These are phyloP conservation scores for Drosophila testacea DNA, from an alignment of 2,888 invertebrate genomes.

Conservation along the genomic window DNA sequence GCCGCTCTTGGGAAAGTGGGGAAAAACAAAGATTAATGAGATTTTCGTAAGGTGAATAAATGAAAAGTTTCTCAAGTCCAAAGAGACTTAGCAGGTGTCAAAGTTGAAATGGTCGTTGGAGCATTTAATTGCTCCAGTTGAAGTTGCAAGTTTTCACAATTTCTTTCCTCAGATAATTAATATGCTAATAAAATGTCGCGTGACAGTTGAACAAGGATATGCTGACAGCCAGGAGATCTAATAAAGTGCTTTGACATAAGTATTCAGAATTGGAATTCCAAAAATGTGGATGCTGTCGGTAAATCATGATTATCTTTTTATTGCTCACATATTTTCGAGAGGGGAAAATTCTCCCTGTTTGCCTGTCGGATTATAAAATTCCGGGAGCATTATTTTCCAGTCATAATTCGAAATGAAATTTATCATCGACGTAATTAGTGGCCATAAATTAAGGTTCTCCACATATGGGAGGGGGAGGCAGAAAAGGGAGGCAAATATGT, in stretches of 20 bases:
- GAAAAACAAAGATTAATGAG: slow-evolving; percentile 71
- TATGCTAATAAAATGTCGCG: slow-evolving; percentile 70
- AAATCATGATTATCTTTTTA: slow-evolving; percentile 75
- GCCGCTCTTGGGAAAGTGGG: not conserved
- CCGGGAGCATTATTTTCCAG: slow-evolving; percentile 5
- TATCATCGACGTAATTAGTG: slow-evolving; percentile 83
- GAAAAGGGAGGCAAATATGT: slow-evolving; percentile 32
- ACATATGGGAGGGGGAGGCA: slow-evolving; percentile 14
- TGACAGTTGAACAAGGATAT: slow-evolving; percentile 65
- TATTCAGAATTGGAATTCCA: slow-evolving; percentile 41
- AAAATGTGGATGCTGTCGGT: slow-evolving; percentile 54
- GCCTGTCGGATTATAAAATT: slow-evolving; percentile 46
- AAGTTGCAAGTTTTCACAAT: slow-evolving; percentile 1
- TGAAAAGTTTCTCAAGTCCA: slow-evolving; percentile 29
- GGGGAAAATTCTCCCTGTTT: not conserved
- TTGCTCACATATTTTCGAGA: slow-evolving; percentile 49
- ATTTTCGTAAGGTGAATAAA: slow-evolving; percentile 40
- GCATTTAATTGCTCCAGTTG: slow-evolving; percentile 64
- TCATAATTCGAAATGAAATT: slow-evolving; percentile 79
- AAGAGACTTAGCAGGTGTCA: slow-evolving; percentile 65
- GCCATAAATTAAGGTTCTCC: slow-evolving; percentile 75
- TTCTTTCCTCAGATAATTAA: slow-evolving; percentile 57
- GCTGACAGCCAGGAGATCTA: slow-evolving; percentile 42
- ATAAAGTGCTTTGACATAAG: slow-evolving; percentile 46
- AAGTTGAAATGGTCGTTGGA: slow-evolving; percentile 59